Conservation (phyloP, 2,797 vertebrate genomes). For the Acipenser ruthenus region DNA sequence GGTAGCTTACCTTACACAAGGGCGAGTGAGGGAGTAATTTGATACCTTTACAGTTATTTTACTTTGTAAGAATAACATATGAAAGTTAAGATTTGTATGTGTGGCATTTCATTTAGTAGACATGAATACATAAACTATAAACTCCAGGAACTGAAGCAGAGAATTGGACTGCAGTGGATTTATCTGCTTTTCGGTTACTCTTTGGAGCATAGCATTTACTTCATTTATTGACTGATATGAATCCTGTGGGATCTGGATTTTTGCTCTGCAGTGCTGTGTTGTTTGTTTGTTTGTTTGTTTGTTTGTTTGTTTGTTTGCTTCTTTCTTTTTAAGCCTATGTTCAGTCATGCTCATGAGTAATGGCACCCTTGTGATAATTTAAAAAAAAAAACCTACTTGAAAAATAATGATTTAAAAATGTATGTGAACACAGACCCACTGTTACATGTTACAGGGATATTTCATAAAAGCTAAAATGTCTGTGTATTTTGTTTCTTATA, state of each 20-base stretch:
- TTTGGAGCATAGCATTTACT: background rate
- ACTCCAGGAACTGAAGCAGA: background rate
- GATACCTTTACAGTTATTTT: too few relatives aligned
- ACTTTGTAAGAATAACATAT: too few relatives aligned
- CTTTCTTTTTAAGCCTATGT: background rate
- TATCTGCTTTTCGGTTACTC: background rate
- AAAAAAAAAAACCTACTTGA: too few relatives aligned
- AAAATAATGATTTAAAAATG: too few relatives aligned
- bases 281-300: conserved; percentile 4
- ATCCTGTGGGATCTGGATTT: background rate
- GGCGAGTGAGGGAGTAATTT: too few relatives aligned
- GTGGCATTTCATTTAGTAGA: background rate
- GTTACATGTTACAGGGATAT: too few relatives aligned
- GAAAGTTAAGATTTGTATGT: too few relatives aligned
- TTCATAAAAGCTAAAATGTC: too few relatives aligned
- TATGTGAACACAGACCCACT: too few relatives aligned
- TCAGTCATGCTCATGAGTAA: background rate
- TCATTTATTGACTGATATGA: background rate
- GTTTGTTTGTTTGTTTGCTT: conserved; percentile 5
- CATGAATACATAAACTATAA: background rate
- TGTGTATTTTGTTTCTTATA: too few relatives aligned
- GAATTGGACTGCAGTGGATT: background rate
- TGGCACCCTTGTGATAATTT: too few relatives aligned
- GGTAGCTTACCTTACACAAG: too few relatives aligned
- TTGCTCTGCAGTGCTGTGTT: background rate